Evolutionary conservation across 2,888 invertebrate genomes (phyloP).

Genomic region (Drosophila robusta): DNA sequence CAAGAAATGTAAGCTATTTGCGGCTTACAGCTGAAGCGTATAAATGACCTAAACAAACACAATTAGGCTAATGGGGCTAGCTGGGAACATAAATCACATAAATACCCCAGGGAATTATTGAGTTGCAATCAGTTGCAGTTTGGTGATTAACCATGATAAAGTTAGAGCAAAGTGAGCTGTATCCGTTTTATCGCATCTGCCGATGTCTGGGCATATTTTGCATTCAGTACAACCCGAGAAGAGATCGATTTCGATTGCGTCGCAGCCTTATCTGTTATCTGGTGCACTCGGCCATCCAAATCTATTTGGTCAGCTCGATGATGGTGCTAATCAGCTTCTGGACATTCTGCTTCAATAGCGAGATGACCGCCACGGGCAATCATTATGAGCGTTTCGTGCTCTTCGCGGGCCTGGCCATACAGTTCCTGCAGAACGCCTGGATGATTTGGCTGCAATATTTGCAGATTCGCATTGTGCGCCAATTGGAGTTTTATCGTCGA

Average conservation of each 20-base stretch:
- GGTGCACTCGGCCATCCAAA: slow-evolving; percentile 54
- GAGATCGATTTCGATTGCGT: slow-evolving; percentile 43
- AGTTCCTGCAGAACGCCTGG: slow-evolving; percentile 69
- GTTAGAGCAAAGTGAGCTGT: slow-evolving; percentile 46
- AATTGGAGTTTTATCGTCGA: slow-evolving; percentile 52
- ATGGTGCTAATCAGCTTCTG: slow-evolving; percentile 41
- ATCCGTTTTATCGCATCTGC: slow-evolving; percentile 58
- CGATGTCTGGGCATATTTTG: slow-evolving; percentile 69
- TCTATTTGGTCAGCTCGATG: slow-evolving; percentile 47
- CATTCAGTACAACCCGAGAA: slow-evolving; percentile 49
- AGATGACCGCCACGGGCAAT: slow-evolving; percentile 60
- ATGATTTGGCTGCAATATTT: slow-evolving; percentile 55
- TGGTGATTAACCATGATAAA: slow-evolving; percentile 25
- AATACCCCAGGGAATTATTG: slow-evolving; percentile 5
- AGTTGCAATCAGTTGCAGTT: slow-evolving; percentile 20
- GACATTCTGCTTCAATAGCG: slow-evolving; percentile 39
- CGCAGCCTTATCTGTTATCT: slow-evolving; percentile 56
- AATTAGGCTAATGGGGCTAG: slow-evolving; percentile 24
- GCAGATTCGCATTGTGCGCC: slow-evolving; percentile 58
- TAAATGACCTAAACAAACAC: slow-evolving; percentile 9
- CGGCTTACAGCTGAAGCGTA: too few species aligned
- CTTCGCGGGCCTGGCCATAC: slow-evolving; percentile 45
- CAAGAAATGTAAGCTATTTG: too few species aligned
- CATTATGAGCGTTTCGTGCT: slow-evolving; percentile 64
- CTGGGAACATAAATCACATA: slow-evolving; percentile 20